These are phyloP conservation scores for Echeneis naucrates DNA, from an alignment of 2,797 vertebrate species.

Conservation along the genomic window DNA sequence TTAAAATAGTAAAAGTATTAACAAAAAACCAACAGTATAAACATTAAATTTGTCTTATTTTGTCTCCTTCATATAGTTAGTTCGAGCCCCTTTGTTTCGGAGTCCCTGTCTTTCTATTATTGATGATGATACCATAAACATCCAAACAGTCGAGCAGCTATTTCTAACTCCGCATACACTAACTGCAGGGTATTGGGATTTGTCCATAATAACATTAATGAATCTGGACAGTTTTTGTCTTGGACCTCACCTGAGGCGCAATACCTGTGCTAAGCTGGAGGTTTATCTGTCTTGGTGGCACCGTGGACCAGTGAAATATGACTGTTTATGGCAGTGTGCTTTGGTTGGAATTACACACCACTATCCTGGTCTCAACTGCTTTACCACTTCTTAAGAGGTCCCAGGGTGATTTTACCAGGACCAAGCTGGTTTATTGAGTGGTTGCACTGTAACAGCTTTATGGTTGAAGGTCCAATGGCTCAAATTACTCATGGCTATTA, in stretches of 20 bases:
- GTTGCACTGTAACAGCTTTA: slow-evolving; percentile 65
- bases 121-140: slow-evolving; percentile 15
- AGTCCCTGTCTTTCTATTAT: slow-evolving; percentile 8
- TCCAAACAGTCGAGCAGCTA: slow-evolving; percentile 14
- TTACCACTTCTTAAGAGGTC: slow-evolving; percentile 71
- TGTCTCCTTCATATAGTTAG: no score
- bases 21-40: neutral
- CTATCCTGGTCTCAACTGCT: slow-evolving; percentile 60
- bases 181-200: slow-evolving; percentile 36
- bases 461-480: slow-evolving; percentile 66
- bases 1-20: neutral
- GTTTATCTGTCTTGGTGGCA: slow-evolving; percentile 46
- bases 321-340: slow-evolving; percentile 69
- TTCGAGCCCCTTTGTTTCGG: no score
- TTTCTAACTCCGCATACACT: slow-evolving; percentile 37
- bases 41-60: neutral
- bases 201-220: slow-evolving; percentile 35
- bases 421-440: slow-evolving; percentile 67
- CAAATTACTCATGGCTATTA: slow-evolving; percentile 71
- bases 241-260: slow-evolving; percentile 66
- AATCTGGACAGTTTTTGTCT: slow-evolving; percentile 46
- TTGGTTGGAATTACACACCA: slow-evolving; percentile 75
- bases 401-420: slow-evolving; percentile 65
- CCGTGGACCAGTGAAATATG: slow-evolving; percentile 64
- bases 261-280: slow-evolving; percentile 64